phyloP scores from a whole-genome alignment of 2,113 vertebrate species.

The Limanda limanda region DNA sequence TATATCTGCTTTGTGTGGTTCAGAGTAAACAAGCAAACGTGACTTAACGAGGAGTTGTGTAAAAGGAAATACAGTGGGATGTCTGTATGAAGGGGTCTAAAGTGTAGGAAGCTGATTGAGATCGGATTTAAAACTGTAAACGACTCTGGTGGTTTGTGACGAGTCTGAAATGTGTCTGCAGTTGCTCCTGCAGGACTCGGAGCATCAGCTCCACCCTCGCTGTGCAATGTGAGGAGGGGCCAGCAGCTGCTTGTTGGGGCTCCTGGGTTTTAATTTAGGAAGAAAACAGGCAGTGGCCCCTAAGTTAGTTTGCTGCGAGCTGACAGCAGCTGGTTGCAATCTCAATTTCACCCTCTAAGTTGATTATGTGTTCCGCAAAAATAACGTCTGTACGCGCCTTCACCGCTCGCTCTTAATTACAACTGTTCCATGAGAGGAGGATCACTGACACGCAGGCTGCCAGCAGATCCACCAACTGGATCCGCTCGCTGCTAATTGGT shows the following conservation, averaged over 20 bases:
- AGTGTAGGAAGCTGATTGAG: too few species aligned
- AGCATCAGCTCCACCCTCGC: background rate
- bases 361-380: background rate
- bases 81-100: too few species aligned
- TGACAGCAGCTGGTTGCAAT: slow-evolving; percentile 12
- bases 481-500: slow-evolving; percentile 55
- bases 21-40: too few species aligned
- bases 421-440: slow-evolving; percentile 29
- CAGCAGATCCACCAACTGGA: slow-evolving; percentile 36
- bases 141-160: background rate
- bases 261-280: slow-evolving; percentile 31
- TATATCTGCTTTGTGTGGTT: too few species aligned
- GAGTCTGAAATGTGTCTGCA: slow-evolving; percentile 1
- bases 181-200: background rate
- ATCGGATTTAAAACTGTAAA: too few species aligned
- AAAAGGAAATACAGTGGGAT: too few species aligned
- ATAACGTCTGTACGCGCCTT: background rate
- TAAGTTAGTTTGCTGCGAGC: background rate
- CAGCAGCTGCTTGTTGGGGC: slow-evolving; percentile 25
- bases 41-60: too few species aligned
- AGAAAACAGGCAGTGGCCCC: slow-evolving; percentile 27
- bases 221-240: background rate
- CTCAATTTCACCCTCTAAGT: background rate
- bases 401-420: slow-evolving; percentile 41
- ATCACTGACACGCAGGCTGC: slow-evolving; percentile 43